Base-by-base conservation (phyloP, 2,113 vertebrate genomes). In the Eptesicus fuscus region DNA sequence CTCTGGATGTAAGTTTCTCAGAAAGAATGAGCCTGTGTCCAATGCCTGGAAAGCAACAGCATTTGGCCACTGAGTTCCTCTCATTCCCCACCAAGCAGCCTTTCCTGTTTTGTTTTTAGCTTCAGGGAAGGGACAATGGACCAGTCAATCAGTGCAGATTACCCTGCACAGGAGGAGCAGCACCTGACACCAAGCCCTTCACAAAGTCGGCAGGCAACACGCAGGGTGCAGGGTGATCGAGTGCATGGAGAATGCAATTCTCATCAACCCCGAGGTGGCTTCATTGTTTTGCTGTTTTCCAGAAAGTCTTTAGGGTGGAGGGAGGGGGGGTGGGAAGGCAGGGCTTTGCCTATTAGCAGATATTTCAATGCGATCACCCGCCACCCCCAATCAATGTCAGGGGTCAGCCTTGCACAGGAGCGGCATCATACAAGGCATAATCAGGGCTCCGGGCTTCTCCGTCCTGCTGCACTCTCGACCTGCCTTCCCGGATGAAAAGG, bases 31-130 rank as follows among this genome's bases (percentile, higher is more conserved):
- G 89, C 78, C 76, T 76, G 85, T 86, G 53, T 91, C 96, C 95
- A 53, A 69, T 9, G 71, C 86, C 63, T 59, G 51, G 70, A 92
- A 84, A 93, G 86, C 56, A 87, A 49, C 12, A 49, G 94, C 89
- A 56, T 91, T 95, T 83, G 79, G 76, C 90, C 87, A 97, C 94
- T 59, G 70, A 88, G 76, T 65, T 83, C 79, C 51, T 82, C 87
- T 88, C 76, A 6, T 17, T 42, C 59, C 73, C 25, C 83, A 94
- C 63, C 91, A 88, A 78, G 89, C 79, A 59, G 80, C 79, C 71
- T 88, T 88, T 95, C 83, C 91, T 28, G 86, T 95, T 92, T 96
- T 97, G 95, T 91, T 88, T 96, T 91, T 85, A 84, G 87, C 59
- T 86, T 11, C 47, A 78, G 16, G 61, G 3, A 44, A 56, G 61